Evolutionary conservation across 1,140 invertebrate genomes (phyloP), one percentile per base, ranked within the genome.

Genomic region (Penaeus japonicus): DNA sequence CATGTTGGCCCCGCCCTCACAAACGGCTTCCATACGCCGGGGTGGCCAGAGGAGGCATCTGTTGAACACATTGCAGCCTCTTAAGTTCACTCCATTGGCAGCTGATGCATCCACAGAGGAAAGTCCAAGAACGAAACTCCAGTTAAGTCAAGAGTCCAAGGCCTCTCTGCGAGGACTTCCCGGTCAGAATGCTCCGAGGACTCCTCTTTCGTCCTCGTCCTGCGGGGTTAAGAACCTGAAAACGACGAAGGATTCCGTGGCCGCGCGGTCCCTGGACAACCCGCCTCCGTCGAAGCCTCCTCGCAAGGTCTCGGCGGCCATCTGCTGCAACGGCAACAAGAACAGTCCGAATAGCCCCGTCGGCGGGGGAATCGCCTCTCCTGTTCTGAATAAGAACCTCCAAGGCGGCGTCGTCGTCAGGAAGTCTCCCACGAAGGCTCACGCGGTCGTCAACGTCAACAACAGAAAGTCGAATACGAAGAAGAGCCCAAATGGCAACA

Each of bases 1-100:
- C 55, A 86, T 86, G 84, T 86, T 86, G 84, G 84, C 70, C 20
- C 20, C 84, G 54, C 30, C 73, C 84, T 35, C 32, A 27, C 75
- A 86, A 4, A 86, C 84, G 27, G 84, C 84, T 77, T 86, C 84
- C 84, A 86, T 86, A 32, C 84, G 84, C 47, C 84, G 84, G 62
- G 84, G 84, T 17, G 77, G 84, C 47, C 75, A 35, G 55, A 86
- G 77, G 84, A 86, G 84, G 70, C 84, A 86, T 57, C 84, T 86
- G 55, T 20, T 86, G 84, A 78, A 32, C 12, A 24, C 84, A 4
- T 57, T 86, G 24, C 73, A 57, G 32, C 84, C 84, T 57, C 77
- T 86, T 4, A 73, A 17, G n/a, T 24, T 86, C 62, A 24, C 75
- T n/a, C 55, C 30, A 12, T 17, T 17, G 24, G 17, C 84, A 59